These are phyloP conservation scores for Hydrophis major DNA, from an alignment of 2,797 vertebrate species.

Conservation along the genomic window DNA sequence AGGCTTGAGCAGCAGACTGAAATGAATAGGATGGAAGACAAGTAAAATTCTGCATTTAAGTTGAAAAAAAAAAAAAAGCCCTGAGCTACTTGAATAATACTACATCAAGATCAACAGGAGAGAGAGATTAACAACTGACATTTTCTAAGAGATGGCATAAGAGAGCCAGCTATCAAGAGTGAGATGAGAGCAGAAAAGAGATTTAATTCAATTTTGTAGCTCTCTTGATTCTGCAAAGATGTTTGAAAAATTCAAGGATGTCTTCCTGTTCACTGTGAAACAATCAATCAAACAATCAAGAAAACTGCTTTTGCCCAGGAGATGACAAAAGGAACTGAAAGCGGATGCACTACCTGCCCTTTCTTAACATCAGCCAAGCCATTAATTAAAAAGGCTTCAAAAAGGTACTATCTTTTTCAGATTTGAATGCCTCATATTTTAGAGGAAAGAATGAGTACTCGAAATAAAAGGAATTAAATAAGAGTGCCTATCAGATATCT, in stretches of 20 bases:
- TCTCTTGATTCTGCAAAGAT: neutral
- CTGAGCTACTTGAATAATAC: neutral
- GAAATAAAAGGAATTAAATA: neutral
- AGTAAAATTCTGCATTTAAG: neutral
- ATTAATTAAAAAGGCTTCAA: neutral
- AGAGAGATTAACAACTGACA: neutral
- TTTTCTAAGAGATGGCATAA: neutral
- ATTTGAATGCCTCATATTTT: neutral
- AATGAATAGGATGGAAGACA: neutral
- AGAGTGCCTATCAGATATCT: neutral
- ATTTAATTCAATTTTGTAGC: neutral
- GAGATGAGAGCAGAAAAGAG: neutral
- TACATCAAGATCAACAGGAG: neutral
- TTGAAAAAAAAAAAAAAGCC: rapidly evolving
- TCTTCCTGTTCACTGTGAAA: neutral
- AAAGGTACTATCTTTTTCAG: neutral
- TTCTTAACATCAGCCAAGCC: neutral
- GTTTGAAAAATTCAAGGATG: neutral
- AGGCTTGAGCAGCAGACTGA: neutral
- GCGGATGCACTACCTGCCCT: neutral
- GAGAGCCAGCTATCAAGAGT: neutral
- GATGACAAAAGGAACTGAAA: neutral
- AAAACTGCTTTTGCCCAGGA: neutral
- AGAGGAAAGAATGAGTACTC: neutral
- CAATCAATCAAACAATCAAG: neutral